phyloP scores from a whole-genome alignment of 35 echinoderm and acorn worm species.

The Ophioderma brevispina region DNA sequence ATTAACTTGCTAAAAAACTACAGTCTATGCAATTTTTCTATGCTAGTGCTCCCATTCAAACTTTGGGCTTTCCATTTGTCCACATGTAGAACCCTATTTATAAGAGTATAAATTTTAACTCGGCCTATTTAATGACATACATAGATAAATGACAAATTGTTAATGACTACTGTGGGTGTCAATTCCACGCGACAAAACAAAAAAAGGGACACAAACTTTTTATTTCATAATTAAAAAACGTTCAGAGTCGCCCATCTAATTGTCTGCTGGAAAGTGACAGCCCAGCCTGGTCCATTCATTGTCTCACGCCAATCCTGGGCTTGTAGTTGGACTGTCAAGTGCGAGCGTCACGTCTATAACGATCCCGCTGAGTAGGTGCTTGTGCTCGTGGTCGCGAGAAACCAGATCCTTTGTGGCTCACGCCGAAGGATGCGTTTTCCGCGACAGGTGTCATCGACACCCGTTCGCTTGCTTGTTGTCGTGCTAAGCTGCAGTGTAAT shows the following conservation, averaged over 20 bases:
- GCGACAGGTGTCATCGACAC: constrained; percentile 66
- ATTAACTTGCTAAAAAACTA: too few species aligned
- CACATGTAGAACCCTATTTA: background rate
- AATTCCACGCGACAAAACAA: background rate
- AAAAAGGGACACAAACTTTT: background rate
- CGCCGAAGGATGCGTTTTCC: constrained; percentile 62
- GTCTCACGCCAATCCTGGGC: constrained; percentile 70
- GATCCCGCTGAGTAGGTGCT: constrained; percentile 77
- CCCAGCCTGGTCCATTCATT: constrained; percentile 85
- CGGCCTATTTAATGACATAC: background rate
- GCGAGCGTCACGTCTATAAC: constrained; percentile 71
- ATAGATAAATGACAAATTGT: background rate
- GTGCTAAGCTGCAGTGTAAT: too few species aligned
- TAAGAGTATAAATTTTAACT: background rate
- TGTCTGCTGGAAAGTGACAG: background rate
- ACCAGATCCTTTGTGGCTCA: too few species aligned
- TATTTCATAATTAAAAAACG: background rate
- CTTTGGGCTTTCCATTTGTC: background rate
- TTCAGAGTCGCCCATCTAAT: background rate
- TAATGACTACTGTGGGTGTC: background rate
- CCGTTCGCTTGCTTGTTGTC: constrained; percentile 67
- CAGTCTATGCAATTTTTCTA: background rate
- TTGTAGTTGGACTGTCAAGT: constrained; percentile 81
- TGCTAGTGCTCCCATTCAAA: background rate
- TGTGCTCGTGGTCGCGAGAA: constrained; percentile 73